phyloP scores from a whole-genome alignment of 1,140 invertebrate species.

The Brachionus asplanchnoidis region DNA sequence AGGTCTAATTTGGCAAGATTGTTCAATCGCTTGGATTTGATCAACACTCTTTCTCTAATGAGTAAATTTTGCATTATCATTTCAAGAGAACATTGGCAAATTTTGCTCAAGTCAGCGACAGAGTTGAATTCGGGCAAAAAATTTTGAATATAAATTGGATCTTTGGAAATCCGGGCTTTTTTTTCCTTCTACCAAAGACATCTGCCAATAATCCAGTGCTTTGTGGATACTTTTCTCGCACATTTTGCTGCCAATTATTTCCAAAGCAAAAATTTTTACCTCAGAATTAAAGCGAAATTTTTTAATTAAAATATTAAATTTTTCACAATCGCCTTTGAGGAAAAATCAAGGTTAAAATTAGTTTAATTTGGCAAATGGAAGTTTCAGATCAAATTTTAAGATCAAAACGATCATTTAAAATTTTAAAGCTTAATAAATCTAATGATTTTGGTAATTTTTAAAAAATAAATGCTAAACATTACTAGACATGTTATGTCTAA shows the following conservation, averaged over 20 bases:
- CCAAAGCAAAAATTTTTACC: background rate
- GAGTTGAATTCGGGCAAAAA: background rate
- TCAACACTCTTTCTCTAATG: background rate
- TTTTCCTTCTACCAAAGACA: background rate
- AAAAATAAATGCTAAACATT: too few relatives aligned
- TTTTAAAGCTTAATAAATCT: too few relatives aligned
- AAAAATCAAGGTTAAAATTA: background rate
- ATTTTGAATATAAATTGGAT: background rate
- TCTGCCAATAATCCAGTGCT: background rate
- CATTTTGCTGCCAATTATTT: background rate
- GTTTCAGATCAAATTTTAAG: too few relatives aligned
- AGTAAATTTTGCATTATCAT: background rate
- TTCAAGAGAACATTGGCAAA: background rate
- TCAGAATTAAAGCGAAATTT: background rate
- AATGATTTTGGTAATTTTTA: too few relatives aligned
- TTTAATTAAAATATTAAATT: slow-evolving; percentile 14
- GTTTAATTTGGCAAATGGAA: too few relatives aligned
- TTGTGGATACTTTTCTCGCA: background rate
- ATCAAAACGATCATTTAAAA: too few relatives aligned
- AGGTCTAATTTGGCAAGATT: background rate
- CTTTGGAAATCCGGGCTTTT: background rate
- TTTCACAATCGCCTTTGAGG: background rate
- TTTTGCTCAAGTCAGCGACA: background rate
- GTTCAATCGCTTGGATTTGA: background rate
- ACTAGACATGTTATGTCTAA: too few relatives aligned